Conservation (phyloP, 1,140 invertebrate genomes). For the Cataglyphis hispanica region DNA sequence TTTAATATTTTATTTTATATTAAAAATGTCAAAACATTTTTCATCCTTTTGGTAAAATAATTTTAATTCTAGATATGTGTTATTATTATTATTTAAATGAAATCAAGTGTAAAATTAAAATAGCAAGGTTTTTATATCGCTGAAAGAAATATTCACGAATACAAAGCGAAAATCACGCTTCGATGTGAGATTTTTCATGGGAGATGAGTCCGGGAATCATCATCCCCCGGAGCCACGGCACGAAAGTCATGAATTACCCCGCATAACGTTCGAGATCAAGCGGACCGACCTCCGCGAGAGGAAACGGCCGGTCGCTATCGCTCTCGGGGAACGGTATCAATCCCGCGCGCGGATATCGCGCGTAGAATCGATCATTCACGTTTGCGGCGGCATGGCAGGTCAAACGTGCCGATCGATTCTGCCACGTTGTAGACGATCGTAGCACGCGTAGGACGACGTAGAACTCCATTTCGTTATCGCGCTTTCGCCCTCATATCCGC, state of each 20-base stretch:
- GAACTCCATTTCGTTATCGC: constrained; percentile 43
- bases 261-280: constrained; percentile 50
- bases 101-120: neutral
- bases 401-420: constrained; percentile 67
- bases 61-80: neutral
- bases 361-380: constrained; percentile 76
- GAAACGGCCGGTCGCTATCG: constrained; percentile 30
- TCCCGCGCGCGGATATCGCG: constrained; percentile 69
- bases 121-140: neutral
- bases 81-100: neutral
- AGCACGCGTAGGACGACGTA: constrained; percentile 55
- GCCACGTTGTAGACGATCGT: constrained; percentile 68
- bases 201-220: neutral
- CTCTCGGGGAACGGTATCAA: constrained; percentile 71
- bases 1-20: neutral
- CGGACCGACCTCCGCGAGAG: constrained; percentile 41
- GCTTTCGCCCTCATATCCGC: constrained; percentile 22
- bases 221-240: constrained; percentile 40
- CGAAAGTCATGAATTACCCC: constrained; percentile 47
- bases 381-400: constrained; percentile 44
- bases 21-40: neutral
- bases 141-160: neutral
- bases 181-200: constrained; percentile 17
- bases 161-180: neutral
- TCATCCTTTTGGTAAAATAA: neutral